phyloP scores from a whole-genome alignment of 2,888 invertebrate genomes.

The Aporophyla lueneburgensis region DNA sequence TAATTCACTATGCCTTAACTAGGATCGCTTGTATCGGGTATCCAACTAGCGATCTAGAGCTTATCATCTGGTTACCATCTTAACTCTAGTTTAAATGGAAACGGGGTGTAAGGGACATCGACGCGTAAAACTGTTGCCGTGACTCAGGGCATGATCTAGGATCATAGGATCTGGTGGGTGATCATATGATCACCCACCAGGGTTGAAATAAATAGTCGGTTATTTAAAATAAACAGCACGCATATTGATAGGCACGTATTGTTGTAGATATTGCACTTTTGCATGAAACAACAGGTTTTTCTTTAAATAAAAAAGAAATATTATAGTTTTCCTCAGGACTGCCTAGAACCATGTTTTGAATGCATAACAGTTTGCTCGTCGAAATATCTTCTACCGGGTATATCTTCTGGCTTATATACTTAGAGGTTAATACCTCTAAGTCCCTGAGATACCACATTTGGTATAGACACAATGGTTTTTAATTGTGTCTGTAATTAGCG shows the following conservation, averaged over 20 bases:
- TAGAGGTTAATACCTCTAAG: too few species aligned
- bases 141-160: not conserved
- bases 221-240: not conserved
- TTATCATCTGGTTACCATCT: not conserved
- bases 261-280: not conserved
- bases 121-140: not conserved
- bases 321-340: not conserved
- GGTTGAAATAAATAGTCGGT: not conserved
- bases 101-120: too few species aligned
- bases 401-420: not conserved
- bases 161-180: too few species aligned
- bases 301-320: not conserved
- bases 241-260: too few species aligned
- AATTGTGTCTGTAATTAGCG: too few species aligned
- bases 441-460: too few species aligned
- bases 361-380: not conserved
- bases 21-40: not conserved
- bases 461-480: too few species aligned
- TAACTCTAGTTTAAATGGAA: not conserved
- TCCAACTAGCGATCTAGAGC: not conserved
- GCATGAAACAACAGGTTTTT: not conserved
- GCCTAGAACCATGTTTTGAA: not conserved
- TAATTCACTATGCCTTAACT: not conserved
- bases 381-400: not conserved
- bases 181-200: too few species aligned